Evolutionary conservation across 2,888 invertebrate genomes (phyloP).

Genomic region (Mantis religiosa): DNA sequence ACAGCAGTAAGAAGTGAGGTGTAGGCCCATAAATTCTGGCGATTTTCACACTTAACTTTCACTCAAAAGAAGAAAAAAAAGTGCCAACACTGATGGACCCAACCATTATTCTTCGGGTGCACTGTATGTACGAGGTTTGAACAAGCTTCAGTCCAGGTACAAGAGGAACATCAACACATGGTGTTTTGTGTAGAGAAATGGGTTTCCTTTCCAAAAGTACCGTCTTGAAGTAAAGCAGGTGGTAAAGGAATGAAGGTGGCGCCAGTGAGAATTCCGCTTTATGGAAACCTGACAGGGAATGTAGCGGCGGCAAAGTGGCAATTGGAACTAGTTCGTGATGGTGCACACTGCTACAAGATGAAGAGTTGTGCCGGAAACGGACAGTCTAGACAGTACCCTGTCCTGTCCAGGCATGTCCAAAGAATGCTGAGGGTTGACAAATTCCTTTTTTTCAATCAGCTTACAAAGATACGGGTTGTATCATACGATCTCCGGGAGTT

Average conservation of each 20-base stretch:
- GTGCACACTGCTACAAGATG: neutral
- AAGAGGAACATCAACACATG: no score
- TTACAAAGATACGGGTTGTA: neutral
- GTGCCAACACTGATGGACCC: no score
- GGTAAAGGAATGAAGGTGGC: neutral
- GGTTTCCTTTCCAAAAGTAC: neutral
- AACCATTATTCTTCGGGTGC: no score
- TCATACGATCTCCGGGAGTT: neutral
- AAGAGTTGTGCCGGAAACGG: neutral
- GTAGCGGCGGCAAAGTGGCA: neutral
- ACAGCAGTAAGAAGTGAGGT: no score
- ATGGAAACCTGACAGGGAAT: neutral
- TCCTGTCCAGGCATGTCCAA: neutral
- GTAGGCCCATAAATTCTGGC: no score
- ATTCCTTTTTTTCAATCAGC: neutral
- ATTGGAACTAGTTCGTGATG: neutral
- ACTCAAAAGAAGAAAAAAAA: no score
- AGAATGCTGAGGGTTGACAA: neutral
- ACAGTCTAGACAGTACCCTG: neutral
- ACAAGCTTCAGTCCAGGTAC: no score
- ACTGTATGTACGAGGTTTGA: no score
- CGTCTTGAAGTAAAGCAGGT: neutral
- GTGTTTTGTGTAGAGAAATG: no score
- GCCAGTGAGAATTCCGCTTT: neutral
- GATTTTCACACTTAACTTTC: no score